Conservation (phyloP, 2,888 invertebrate species). For the Spialia ferax region DNA sequence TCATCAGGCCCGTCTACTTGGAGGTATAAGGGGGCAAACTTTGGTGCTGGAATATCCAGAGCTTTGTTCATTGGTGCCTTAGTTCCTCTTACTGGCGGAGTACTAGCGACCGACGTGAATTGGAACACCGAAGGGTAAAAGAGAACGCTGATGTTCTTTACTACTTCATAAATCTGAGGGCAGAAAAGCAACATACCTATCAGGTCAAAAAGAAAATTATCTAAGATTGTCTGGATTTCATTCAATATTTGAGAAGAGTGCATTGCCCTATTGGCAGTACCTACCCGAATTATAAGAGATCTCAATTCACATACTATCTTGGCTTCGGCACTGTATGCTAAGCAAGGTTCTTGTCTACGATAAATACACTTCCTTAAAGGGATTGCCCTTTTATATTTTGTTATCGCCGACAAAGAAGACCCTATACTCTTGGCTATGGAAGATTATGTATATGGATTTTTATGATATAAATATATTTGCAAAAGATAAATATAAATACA, state of each 20-base stretch:
- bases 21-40: slow-evolving; percentile 68
- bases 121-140: slow-evolving; percentile 69
- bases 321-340: too few species aligned
- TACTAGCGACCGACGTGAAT: slow-evolving; percentile 63
- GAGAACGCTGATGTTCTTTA: slow-evolving; percentile 52
- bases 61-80: slow-evolving; percentile 54
- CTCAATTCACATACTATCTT: too few species aligned
- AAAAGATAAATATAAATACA: background rate
- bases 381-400: too few species aligned
- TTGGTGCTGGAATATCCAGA: slow-evolving; percentile 64
- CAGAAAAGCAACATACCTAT: background rate
- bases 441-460: too few species aligned
- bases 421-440: too few species aligned
- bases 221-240: background rate
- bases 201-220: background rate
- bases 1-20: slow-evolving; percentile 72
- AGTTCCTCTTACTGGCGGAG: slow-evolving; percentile 57
- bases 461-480: background rate
- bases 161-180: slow-evolving; percentile 55
- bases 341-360: too few species aligned
- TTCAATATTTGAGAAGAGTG: too few species aligned
- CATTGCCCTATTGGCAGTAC: too few species aligned
- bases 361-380: too few species aligned
- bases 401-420: too few species aligned
- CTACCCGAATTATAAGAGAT: too few species aligned